A percentile compares a stretch with the other conserved stretches of the same genome.
These are phyloP conservation scores for Ammospiza caudacuta DNA, from an alignment of 2,113 vertebrate species.

Conservation along the genomic window DNA sequence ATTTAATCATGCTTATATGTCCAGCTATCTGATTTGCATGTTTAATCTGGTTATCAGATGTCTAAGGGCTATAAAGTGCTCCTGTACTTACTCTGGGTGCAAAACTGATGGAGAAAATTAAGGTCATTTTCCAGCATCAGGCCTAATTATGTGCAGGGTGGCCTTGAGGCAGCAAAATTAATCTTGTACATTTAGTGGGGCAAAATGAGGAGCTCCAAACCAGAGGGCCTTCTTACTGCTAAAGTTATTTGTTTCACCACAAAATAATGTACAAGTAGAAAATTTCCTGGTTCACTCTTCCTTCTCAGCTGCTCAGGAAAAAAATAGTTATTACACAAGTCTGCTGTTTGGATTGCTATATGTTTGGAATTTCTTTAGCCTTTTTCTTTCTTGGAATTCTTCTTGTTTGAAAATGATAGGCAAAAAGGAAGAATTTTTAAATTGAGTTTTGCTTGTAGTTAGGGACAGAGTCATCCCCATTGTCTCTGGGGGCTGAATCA, in stretches of 20 bases:
- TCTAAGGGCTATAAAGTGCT: constrained; percentile 21
- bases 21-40: constrained; percentile 19
- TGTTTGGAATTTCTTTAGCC: not conserved
- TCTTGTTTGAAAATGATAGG: not conserved
- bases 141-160: constrained; percentile 16
- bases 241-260: not conserved
- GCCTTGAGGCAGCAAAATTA: constrained; percentile 57
- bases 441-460: not conserved
- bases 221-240: not conserved
- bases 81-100: not conserved
- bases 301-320: not conserved
- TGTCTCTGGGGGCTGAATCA: not conserved
- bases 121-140: constrained; percentile 47
- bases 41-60: constrained; percentile 30
- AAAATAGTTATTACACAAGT: not conserved
- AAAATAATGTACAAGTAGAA: not conserved
- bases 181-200: not conserved
- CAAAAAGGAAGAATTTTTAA: not conserved
- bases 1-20: not conserved
- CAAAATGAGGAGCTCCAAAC: not conserved
- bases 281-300: not conserved
- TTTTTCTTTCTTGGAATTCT: not conserved
- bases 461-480: not conserved
- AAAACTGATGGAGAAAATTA: constrained; percentile 48
- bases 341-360: not conserved